Base-by-base conservation (phyloP, 1,140 invertebrate species). In the Psilanteris sp. region DNA sequence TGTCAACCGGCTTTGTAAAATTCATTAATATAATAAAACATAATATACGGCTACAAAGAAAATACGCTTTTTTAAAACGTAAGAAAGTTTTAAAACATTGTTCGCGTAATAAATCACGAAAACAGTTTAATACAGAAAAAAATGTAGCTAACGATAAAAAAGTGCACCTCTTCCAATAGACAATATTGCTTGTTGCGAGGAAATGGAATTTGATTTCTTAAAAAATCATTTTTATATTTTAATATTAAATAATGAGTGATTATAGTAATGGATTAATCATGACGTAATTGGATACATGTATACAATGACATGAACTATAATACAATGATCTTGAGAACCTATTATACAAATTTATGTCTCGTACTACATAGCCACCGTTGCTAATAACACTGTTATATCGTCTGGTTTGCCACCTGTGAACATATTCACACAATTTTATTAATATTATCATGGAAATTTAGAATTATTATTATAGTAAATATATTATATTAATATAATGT, bases 301-400 rank as follows among this genome's bases (percentile, higher is more conserved):
- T 77, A 81, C 79, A 81, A 84, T 84, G 83, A 85, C 79, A 85
- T 86, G 85, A 80, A 84, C 80, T 87, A 87, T 87, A 86, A 86
- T 87, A 87, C 86, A 87, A 87, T 87, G 86, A 87, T 83, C 54
- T 78, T 77, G 79, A 75, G 32, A 73, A 22, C 64, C 79, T 86
- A 85, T 86, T 79, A 67, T 85, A 86, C 83, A 87, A 64, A 68
- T 75, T 78, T 78, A 59, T 44, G 11, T 78, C 62, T 76, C 79
- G 76, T 79, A 80, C 85, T 91, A 94, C 89, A 94, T 90, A 77
- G 93, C 93, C 86, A 97, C 95, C 66, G 95, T 96, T 77, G 95
- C 96, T 78, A 99, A 91, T 78, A 99, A 91, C 80, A 98, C 96
- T 82, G 97, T 99, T 85, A 99, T 98, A 89, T 99, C 97, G 87